Conservation (phyloP, 1,140 invertebrate genomes). For the Euschistus heros region DNA sequence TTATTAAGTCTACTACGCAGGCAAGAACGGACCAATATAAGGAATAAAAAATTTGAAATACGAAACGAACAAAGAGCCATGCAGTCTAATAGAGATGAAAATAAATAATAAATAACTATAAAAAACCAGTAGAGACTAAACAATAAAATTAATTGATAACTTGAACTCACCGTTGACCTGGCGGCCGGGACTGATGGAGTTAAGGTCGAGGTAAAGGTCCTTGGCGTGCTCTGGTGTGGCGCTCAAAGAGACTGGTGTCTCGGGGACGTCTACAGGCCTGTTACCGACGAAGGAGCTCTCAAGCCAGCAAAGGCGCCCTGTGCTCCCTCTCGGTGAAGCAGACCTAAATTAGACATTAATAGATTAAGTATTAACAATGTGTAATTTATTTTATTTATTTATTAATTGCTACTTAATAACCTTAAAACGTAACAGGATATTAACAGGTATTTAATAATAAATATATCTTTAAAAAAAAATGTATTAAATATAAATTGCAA, state of each 20-base stretch:
- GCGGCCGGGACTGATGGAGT: conserved; percentile 16
- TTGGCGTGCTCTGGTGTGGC: conserved; percentile 34
- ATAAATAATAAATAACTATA: background rate
- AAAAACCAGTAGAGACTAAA: background rate
- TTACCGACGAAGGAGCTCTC: conserved; percentile 83
- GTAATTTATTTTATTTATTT: no score
- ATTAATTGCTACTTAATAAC: no score
- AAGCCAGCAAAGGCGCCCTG: conserved; percentile 62
- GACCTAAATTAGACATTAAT: conserved; percentile 26
- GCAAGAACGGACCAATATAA: no score
- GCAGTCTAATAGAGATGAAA: no score
- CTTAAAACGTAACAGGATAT: no score
- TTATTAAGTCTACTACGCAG: no score
- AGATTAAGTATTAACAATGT: no score
- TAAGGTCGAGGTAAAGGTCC: conserved; percentile 30
- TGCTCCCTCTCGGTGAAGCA: conserved; percentile 36
- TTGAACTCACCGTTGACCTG: conserved; percentile 26
- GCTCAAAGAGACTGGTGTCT: conserved; percentile 57
- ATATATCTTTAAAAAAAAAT: no score
- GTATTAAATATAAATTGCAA: no score
- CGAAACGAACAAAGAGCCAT: no score
- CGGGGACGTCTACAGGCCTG: conserved; percentile 69
- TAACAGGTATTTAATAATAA: no score
- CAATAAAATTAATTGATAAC: conserved; percentile 32
- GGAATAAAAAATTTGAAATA: no score